Base-by-base conservation (phyloP, 2,888 invertebrate species). In the Acanthoscelides obtectus region DNA sequence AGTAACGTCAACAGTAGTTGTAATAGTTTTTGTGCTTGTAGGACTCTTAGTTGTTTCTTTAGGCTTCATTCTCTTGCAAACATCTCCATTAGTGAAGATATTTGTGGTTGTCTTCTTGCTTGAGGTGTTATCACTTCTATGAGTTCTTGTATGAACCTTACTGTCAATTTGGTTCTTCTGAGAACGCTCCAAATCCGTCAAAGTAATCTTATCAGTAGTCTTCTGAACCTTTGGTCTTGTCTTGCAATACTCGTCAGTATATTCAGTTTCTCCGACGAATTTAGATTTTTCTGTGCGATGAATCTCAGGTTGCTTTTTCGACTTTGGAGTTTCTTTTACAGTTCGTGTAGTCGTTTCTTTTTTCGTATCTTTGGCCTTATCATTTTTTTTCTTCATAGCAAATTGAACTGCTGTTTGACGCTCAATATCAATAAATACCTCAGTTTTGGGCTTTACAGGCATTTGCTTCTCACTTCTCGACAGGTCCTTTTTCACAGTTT, bases 401-500 rank as follows among this genome's bases (percentile, higher is more conserved):
- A 2, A 20, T 22, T 22, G 19, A 12, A 17, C 21, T 22, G 70
- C 68, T 17, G 21, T 70, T 12, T 45, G 22, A 21, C 72, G 71
- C 70, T 80, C 78, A 65, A 74, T 78, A 72, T 72, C 73, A 63
- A 77, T 77, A 22, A 78, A 78, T 21, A 71, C 68, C 25, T 75
- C 70, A 8, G 70, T 70, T 19, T 69, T 69, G 12, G 72, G 65
- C 71, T 76, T 77, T 20, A 72, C 74, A 0, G 72, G 67, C 19
- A 71, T 65, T 5, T 71, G 70, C 66, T 74, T 78, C 64, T 74
- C 73, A 22, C 67, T 69, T 21, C 74, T 71, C 3, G 76, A 76
- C 17, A 75, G 72, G 73, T 80, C 80, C 72, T 83, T 83, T 71
- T 80, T 83, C 2, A 80, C 79, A 20, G 78, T 80, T 76, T 78